Percentiles rank a stretch among this genome's conserved stretches.
phyloP scores from a whole-genome alignment of 92 coral and sea anemone genomes.

The Phymanthus crucifer region DNA sequence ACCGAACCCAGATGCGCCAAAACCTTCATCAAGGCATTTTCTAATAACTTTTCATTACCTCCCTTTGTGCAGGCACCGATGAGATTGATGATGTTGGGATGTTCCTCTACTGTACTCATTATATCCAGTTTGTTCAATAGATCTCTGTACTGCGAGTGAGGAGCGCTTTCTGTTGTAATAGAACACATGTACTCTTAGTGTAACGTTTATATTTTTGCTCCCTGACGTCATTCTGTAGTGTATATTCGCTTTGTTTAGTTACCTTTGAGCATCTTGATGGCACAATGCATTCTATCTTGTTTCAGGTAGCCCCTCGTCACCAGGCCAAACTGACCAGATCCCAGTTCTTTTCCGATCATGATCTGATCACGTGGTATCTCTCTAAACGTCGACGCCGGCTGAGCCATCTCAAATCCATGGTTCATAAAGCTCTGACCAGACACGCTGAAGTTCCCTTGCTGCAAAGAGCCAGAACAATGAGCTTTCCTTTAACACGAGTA shows the following conservation, averaged over 20 bases:
- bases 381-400: constrained; percentile 14
- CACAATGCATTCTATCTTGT: constrained; percentile 11
- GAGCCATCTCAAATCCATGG: constrained; percentile 25
- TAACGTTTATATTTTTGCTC: not conserved
- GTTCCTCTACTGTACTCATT: constrained; percentile 48
- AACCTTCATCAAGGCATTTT: no score
- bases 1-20: no score
- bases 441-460: constrained; percentile 2
- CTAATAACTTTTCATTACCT: not conserved
- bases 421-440: constrained; percentile 10
- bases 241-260: not conserved
- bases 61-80: constrained; percentile 58
- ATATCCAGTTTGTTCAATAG: constrained; percentile 61
- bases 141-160: constrained; percentile 53
- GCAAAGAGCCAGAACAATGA: not conserved
- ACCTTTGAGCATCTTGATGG: constrained; percentile 28
- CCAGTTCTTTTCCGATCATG: constrained; percentile 23
- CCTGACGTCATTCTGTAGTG: not conserved
- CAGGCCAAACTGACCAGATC: constrained; percentile 19
- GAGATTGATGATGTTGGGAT: constrained; percentile 66
- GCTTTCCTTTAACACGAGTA: no score
- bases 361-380: constrained; percentile 31
- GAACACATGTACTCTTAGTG: not conserved
- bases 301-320: constrained; percentile 21
- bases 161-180: constrained; percentile 34